phyloP scores from a whole-genome alignment of 1,140 invertebrate genomes.

The Tetraneura akinire region DNA sequence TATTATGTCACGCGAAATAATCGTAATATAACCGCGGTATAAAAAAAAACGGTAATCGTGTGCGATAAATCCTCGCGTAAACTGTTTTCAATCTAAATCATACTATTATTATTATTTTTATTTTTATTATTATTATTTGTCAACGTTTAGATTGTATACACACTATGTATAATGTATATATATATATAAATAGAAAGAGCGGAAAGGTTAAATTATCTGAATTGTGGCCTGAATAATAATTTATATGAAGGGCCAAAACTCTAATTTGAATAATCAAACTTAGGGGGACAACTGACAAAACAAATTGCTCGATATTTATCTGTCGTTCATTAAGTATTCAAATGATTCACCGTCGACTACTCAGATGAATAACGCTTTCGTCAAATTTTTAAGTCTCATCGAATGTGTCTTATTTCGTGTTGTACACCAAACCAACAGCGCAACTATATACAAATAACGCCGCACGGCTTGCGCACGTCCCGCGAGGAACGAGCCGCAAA shows the following conservation, averaged over 20 bases:
- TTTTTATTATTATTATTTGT: too few relatives aligned
- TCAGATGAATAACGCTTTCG: constrained; percentile 13
- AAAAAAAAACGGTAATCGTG: too few relatives aligned
- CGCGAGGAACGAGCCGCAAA: background rate
- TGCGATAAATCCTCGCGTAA: too few relatives aligned
- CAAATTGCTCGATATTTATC: constrained; percentile 32
- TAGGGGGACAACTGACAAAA: background rate
- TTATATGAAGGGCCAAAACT: background rate
- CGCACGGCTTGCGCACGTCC: too few relatives aligned
- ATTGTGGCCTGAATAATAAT: constrained; percentile 31
- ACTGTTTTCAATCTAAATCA: too few relatives aligned
- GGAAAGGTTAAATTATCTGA: background rate
- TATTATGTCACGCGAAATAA: too few relatives aligned
- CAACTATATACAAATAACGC: background rate
- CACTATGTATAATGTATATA: too few relatives aligned
- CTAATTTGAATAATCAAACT: constrained; percentile 44
- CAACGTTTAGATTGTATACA: too few relatives aligned
- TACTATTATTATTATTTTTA: too few relatives aligned
- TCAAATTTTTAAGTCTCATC: constrained; percentile 2
- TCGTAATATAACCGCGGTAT: too few relatives aligned
- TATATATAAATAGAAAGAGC: too few relatives aligned
- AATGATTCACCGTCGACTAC: constrained; percentile 21
- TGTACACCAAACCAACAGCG: background rate
- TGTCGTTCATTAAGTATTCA: constrained; percentile 46
- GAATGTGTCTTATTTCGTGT: constrained; percentile 1